A percentile compares a stretch with the other conserved stretches of the same genome.
phyloP scores from a whole-genome alignment of 2,888 invertebrate species.

The Glyphotaelius pellucidus region DNA sequence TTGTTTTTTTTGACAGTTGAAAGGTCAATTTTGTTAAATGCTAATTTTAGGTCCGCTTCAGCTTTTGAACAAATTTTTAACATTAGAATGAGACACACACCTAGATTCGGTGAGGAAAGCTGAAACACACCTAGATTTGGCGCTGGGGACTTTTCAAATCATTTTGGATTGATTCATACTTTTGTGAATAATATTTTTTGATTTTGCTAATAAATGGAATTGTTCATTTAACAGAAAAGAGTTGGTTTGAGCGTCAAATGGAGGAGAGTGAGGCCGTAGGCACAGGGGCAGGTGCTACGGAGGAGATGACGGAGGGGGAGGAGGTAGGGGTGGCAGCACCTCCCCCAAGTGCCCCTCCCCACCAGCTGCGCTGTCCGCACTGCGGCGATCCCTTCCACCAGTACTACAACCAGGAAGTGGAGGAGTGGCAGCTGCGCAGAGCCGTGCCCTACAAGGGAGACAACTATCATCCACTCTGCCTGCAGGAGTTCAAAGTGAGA shows the following conservation, averaged over 20 bases:
- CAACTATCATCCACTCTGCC: conserved; percentile 93
- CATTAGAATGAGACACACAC: no score
- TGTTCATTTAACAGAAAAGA: conserved; percentile 82
- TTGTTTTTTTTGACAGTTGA: no score
- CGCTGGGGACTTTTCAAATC: no score
- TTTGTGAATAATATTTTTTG: no score
- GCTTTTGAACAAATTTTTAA: no score
- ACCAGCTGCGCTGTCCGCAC: conserved; percentile 87
- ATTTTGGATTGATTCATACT: no score
- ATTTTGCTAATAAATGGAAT: neutral
- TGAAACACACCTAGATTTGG: no score
- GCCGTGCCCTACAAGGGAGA: conserved; percentile 86
- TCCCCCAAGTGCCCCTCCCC: conserved; percentile 77
- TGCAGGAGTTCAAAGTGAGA: conserved; percentile 89
- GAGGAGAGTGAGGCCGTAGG: conserved; percentile 74
- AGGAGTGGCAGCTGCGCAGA: conserved; percentile 96
- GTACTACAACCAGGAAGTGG: conserved; percentile 97
- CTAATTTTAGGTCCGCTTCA: no score
- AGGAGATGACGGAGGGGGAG: conserved; percentile 71
- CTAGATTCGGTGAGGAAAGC: no score
- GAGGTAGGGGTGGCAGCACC: conserved; percentile 75
- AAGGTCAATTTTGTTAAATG: no score
- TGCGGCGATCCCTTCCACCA: conserved; percentile 96
- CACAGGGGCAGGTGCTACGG: conserved; percentile 73
- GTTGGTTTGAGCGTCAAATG: conserved; percentile 89